Evolutionary conservation across 2,113 vertebrate genomes (phyloP), one percentile per base, ranked within the genome.

Genomic region (Cebidichthys violaceus): DNA sequence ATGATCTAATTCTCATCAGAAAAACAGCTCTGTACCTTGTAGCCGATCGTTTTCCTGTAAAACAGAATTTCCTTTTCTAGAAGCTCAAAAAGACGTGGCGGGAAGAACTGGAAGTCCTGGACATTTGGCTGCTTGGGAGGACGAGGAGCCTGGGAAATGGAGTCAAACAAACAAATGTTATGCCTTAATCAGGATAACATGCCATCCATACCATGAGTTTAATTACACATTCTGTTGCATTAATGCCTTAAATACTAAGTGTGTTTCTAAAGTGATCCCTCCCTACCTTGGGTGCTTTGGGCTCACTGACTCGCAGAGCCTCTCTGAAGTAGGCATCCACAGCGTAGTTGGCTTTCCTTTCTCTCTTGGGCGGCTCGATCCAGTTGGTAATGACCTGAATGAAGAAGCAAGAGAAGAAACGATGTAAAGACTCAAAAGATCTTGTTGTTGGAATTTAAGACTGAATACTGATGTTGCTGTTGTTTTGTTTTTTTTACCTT

Each of bases 1-100:
- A 74, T 7, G 18, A 60, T 15, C 3, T 1, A 0, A 14, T 31
- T 37, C 6, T 52, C 20, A 24, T 35, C 3, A 20, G 5, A 22
- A n/a, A 20, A 37, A 37, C 15, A 35, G 41, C 8, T 14, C 0
- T 85, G 90, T 82, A 99, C 98, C 97, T 99, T 99, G 93, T 99
- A 99, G 70, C 98, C 98, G 60, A 99, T 99, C n/a, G 98, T 99
- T 88, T 99, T 99, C 72, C 98, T 96, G 93, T 99, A 99, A 94
- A 97, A 99, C 5, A 99, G 95, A 90, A 99, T 99, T 92, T 99
- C 98, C 89, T 99, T 99, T 90, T 99, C 98, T 68, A 99, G 74
- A 24, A 99, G 96, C 89, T 99, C 98, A 94, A 99, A 99, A 45
- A 99, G 95, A 70, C 98, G 97, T 31, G 98, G 98, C 64, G 98